These are phyloP conservation scores for Ageneiosus marmoratus DNA, from an alignment of 2,113 vertebrate genomes.

Conservation along the genomic window DNA sequence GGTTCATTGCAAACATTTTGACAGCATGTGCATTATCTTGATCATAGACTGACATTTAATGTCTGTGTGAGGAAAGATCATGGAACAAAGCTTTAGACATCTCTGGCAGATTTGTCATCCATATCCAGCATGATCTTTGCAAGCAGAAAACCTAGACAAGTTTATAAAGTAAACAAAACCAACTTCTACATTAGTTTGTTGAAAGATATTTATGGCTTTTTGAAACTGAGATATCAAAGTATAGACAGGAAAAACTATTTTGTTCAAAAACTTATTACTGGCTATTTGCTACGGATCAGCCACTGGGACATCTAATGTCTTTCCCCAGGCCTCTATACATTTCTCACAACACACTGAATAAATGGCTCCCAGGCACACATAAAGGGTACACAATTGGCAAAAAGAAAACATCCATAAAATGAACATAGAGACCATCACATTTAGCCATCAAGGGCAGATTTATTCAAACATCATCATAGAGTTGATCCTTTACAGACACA, in stretches of 20 bases:
- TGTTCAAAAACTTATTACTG: background rate
- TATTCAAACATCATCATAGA: conserved; percentile 27
- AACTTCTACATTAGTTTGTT: background rate
- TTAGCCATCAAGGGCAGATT: conserved; percentile 11
- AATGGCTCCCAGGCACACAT: background rate
- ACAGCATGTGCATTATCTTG: background rate
- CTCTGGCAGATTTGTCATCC: background rate
- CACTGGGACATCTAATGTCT: background rate
- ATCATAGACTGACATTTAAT: background rate
- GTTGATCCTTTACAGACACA: conserved; percentile 36
- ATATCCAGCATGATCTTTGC: background rate
- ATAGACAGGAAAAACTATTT: background rate
- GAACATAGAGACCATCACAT: background rate
- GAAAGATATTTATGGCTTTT: background rate
- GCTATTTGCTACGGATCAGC: background rate
- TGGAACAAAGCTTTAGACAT: background rate
- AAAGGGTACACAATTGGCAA: background rate
- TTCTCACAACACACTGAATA: background rate
- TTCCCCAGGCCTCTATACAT: background rate
- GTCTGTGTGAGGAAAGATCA: background rate
- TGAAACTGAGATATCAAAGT: background rate
- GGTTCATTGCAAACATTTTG: background rate
- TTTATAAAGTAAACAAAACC: background rate
- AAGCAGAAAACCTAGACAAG: background rate
- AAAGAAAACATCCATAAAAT: background rate